Conservation (phyloP, 2,888 invertebrate genomes). For the Drosophila helvetica region DNA sequence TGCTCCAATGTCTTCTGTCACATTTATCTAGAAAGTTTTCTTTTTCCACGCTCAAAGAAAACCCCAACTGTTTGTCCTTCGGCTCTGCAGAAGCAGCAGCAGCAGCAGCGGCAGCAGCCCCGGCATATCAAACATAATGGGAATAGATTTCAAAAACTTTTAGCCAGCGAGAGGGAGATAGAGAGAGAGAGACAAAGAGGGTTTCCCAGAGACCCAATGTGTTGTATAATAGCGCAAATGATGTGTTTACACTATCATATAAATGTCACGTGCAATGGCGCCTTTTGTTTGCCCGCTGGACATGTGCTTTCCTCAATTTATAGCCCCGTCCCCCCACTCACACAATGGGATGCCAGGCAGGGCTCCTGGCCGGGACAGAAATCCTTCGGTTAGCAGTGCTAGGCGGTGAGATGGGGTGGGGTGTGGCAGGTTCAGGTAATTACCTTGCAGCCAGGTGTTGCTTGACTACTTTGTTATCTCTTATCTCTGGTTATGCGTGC, state of each 20-base stretch:
- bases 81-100: constrained; percentile 23
- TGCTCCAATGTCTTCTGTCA: constrained; percentile 77
- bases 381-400: constrained; percentile 1
- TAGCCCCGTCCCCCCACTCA: constrained; percentile 25
- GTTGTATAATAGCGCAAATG: constrained; percentile 78
- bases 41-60: constrained; percentile 54
- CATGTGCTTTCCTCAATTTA: constrained; percentile 61
- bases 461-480: constrained; percentile 61
- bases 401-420: background rate
- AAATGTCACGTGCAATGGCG: constrained; percentile 76
- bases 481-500: constrained; percentile 54
- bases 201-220: constrained; percentile 32
- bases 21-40: constrained; percentile 80
- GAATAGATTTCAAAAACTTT: constrained; percentile 76
- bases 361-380: constrained; percentile 20
- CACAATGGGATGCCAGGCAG: constrained; percentile 67
- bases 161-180: constrained; percentile 39
- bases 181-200: background rate
- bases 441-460: constrained; percentile 61
- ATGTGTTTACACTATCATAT: constrained; percentile 80
- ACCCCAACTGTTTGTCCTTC: constrained; percentile 33
- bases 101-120: constrained; percentile 27
- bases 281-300: constrained; percentile 69
- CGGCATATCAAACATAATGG: constrained; percentile 67
- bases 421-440: constrained; percentile 51